Base-by-base conservation (phyloP, 2,113 vertebrate species). In the Shinisaurus crocodilurus region DNA sequence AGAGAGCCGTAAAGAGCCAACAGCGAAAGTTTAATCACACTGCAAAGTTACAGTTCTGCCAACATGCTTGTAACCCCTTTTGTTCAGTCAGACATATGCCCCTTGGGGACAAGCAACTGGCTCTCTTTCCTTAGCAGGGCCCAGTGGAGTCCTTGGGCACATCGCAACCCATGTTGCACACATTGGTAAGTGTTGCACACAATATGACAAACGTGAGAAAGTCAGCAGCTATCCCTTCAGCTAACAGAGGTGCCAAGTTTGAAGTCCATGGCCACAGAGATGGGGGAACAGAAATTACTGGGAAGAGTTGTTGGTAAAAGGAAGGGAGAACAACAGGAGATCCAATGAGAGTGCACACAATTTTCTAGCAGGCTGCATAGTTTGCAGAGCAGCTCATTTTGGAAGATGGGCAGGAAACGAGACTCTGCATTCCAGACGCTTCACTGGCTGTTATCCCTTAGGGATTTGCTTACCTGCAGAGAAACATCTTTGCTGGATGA, bases 401-500 rank as follows among this genome's bases (percentile, higher is more conserved):
- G 60, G 82, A 27, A 88, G 87, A 70, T 3, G 37, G 75, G 83
- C 0, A 85, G 82, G 69, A 91, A 92, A 90, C 1, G 50, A 34
- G 89, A 80, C 83, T 86, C 82, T 16, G 37, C 83, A 85, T 80
- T 86, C 89, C 83, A 90, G 83, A 91, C 25, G 34, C 80, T 89
- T 90, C 82, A 63, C 63, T 85, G 81, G 70, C 89, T 86, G 82
- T 34, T 83, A 85, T 81, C 87, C 85, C 5, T 48, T 87, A 83
- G 67, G 75, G 90, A 74, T 27, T 91, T 85, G 86, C 95, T 96
- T 95, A 97, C 95, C 97, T 96, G 96, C 94, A 94, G 57, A 70
- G 69, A 85, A 63, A 70, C 83, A 54, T 92, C 91, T 93, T 88
- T 86, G 90, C 65, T 93, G 92, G 67, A 94, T 76, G 40, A 90